Percentiles rank a stretch among this genome's conserved stretches.
phyloP scores from a whole-genome alignment of 2,888 invertebrate genomes.

The Leucoptera coffeella region DNA sequence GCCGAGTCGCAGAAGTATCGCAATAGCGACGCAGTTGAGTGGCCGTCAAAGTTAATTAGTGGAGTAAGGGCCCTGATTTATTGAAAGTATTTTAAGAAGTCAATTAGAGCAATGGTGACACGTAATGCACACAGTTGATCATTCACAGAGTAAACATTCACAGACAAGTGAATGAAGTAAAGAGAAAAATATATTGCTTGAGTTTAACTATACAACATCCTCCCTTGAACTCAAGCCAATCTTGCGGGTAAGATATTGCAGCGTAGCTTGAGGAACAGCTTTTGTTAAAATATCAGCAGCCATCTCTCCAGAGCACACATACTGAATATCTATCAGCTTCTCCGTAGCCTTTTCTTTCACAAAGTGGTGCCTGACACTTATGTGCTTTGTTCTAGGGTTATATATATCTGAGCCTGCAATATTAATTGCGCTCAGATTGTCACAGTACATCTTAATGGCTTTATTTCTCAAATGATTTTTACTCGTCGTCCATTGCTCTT shows the following conservation, averaged over 20 bases:
- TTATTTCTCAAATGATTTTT: conserved; percentile 5
- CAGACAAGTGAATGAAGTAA: no score
- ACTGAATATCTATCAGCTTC: background rate
- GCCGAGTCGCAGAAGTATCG: no score
- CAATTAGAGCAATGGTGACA: no score
- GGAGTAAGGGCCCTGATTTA: no score
- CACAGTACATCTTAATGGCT: conserved; percentile 8
- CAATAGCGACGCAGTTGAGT: no score
- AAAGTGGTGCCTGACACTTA: conserved; percentile 5
- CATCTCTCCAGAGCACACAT: conserved; percentile 1
- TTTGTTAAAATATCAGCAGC: background rate
- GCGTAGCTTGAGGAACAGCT: background rate
- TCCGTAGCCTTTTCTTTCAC: background rate
- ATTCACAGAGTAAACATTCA: no score
- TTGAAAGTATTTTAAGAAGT: no score
- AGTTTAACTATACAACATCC: no score
- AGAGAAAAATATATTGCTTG: no score
- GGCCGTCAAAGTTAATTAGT: no score
- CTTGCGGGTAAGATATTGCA: background rate
- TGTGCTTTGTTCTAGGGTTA: conserved; percentile 9
- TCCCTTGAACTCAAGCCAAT: conserved; percentile 1
- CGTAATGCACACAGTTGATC: no score
- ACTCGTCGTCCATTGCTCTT: conserved; percentile 6
- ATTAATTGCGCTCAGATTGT: conserved; percentile 10
- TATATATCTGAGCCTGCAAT: conserved; percentile 8